Evolutionary conservation across 2,113 vertebrate species (phyloP).

Genomic region (Ciconia boyciana): DNA sequence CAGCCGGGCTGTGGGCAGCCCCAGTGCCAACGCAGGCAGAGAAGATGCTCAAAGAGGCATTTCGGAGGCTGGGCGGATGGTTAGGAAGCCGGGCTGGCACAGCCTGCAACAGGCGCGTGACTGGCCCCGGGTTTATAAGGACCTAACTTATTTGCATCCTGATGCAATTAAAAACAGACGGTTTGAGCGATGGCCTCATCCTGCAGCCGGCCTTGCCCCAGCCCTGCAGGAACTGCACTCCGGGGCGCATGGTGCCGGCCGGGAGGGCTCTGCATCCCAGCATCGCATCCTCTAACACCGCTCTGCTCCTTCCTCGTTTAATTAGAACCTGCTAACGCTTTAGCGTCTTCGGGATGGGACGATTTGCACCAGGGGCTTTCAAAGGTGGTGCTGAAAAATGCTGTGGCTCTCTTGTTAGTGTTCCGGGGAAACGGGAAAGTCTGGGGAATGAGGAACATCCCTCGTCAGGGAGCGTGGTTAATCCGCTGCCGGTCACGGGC

Average conservation of each 20-base stretch:
- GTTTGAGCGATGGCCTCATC: background rate
- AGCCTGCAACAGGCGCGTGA: background rate
- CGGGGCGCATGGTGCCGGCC: accelerated
- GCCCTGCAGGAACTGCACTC: background rate
- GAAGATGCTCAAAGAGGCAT: background rate
- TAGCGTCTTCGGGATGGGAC: background rate
- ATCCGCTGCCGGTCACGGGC: background rate
- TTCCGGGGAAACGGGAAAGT: background rate
- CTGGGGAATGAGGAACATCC: background rate
- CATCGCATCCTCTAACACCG: accelerated
- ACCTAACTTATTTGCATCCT: background rate
- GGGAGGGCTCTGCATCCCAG: background rate
- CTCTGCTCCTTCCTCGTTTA: background rate
- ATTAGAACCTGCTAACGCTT: accelerated
- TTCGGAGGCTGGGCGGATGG: background rate
- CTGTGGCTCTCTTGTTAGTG: accelerated
- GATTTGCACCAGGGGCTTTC: background rate
- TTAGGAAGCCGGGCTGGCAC: background rate
- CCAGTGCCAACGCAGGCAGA: background rate
- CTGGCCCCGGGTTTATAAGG: background rate
- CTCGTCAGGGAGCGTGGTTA: background rate
- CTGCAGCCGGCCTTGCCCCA: background rate
- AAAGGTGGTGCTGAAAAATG: background rate
- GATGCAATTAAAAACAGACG: background rate
- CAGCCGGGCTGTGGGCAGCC: background rate